Base-by-base conservation (phyloP, 2,113 vertebrate species). In the Pogonocichla stellata region DNA sequence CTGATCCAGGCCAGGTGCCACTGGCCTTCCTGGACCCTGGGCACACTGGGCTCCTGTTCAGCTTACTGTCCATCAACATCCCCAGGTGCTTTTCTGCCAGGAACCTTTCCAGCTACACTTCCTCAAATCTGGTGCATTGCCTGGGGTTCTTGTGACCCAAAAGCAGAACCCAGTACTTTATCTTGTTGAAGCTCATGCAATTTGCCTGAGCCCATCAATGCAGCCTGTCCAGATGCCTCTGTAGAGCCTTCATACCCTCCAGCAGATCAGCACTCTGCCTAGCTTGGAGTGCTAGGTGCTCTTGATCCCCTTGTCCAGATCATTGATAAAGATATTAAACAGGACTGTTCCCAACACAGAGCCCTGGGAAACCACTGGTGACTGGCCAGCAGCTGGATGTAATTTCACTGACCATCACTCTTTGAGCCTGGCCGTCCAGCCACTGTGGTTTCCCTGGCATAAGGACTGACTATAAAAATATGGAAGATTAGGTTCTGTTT, bases 51-150 rank as follows among this genome's bases (percentile, higher is more conserved):
- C 14, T 71, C 24, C 8, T 10, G 12, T 11, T 12, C 56, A 31
- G 19, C 16, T 33, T 8, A 0, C 20, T 36, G 12, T 10, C 1
- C 1, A 12, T 3, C 23, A 84, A 3, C 57, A 78, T 3, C 5
- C 2, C 5, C 43, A n/a, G 9, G 3, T 22, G 4, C 19, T 77
- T 62, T 56, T 25, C 42, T 7, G 3, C 13, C 26, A 43, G 34
- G 26, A 15, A 70, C 8, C 3, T n/a, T 64, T 57, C 33, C 33
- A 84, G 36, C 6, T 1, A 19, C 42, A 71, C 19, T 57, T 78
- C 23, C 19, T 33, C 38, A 25, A 38, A 29, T 10, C 50, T 29
- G 31, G 1, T 8, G 14, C 34, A 33, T 28, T 56, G 19, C 6
- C 8, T 22, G 36, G 16, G 4, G 28, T 15, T 57, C 5, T 16